Base-by-base conservation (phyloP, 2,888 invertebrate genomes). In the Drosophila ezoana region DNA sequence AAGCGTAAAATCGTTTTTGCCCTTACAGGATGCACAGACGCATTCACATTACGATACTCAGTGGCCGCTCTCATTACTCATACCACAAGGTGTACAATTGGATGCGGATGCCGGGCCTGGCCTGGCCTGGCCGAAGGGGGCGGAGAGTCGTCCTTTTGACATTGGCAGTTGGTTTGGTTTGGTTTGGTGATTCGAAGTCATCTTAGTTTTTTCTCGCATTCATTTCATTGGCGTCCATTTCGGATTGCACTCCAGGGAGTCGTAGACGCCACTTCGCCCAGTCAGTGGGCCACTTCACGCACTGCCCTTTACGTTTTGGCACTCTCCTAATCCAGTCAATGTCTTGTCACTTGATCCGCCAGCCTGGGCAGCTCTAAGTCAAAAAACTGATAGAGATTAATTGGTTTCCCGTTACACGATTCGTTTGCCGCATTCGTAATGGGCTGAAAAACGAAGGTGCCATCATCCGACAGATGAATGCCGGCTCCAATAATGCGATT, bases 161-260 rank as follows among this genome's bases (percentile, higher is more conserved):
- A 47, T 16, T 62, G 64, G 54, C 43, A 35, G 44, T 37, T 49
- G 37, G 33, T 61, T n/a, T n/a, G n/a, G n/a, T n/a, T n/a, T 67
- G 60, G 59, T 53, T 48, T 53, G 44, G 44, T 63, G 80, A 69
- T 67, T 41, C 33, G 44, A 62, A 76, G 68, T 53, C 61, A 58
- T 68, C 81, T 78, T 80, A 14, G 54, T 74, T 81, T 72, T 79
- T 84, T 66, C 81, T 73, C 73, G 78, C 80, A 84, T 81, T 87
- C 81, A 65, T 81, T 84, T 84, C 79, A 81, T 87, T 78, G 89
- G 88, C 83, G 72, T 89, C 89, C 81, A 89, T 89, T 86, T 81
- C 86, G 81, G 89, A 90, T 90, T 90, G 89, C 82, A 87, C 89
- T 90, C 89, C 56, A 80, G 89, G 89, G 89, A 90, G 82, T 76